A percentile compares a stretch with the other conserved stretches of the same genome.
phyloP scores from a whole-genome alignment of 92 coral and sea anemone genomes.

The Epizoanthus stellaris region DNA sequence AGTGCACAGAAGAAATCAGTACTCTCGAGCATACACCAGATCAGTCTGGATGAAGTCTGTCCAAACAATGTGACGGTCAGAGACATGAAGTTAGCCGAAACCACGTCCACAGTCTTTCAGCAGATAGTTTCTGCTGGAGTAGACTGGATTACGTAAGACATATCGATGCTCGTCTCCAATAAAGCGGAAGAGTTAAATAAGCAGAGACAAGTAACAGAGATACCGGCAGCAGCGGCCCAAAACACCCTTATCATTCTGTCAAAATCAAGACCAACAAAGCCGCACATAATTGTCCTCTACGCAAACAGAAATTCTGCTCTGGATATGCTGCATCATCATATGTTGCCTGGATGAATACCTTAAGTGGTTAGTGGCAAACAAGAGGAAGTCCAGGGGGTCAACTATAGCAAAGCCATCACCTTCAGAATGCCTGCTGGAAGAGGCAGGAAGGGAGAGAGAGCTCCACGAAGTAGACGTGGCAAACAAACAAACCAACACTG shows the following conservation, averaged over 20 bases:
- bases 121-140: slow-evolving; percentile 51
- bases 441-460: slow-evolving; percentile 33
- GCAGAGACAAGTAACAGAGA: slow-evolving; percentile 18
- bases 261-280: slow-evolving; percentile 52
- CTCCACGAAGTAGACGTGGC: slow-evolving; percentile 17
- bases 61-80: slow-evolving; percentile 4
- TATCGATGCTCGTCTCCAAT: slow-evolving; percentile 30
- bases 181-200: slow-evolving; percentile 39
- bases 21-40: slow-evolving; percentile 50
- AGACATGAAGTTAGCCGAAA: slow-evolving; percentile 31
- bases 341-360: too few relatives aligned
- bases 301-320: slow-evolving; percentile 4
- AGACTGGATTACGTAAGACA: slow-evolving; percentile 52
- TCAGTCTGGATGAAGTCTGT: slow-evolving; percentile 42
- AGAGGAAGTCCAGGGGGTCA: slow-evolving; percentile 28
- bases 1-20: slow-evolving; percentile 47
- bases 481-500: too few relatives aligned
- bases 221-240: slow-evolving; percentile 49
- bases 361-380: too few relatives aligned
- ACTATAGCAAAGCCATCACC: slow-evolving; percentile 22
- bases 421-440: slow-evolving; percentile 47
- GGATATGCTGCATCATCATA: slow-evolving; percentile 22
- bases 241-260: slow-evolving; percentile 50
- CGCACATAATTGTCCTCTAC: background rate
- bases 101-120: slow-evolving; percentile 33